These are phyloP conservation scores for Saiga tatarica DNA, from an alignment of 2,113 vertebrate genomes.

Conservation along the genomic window DNA sequence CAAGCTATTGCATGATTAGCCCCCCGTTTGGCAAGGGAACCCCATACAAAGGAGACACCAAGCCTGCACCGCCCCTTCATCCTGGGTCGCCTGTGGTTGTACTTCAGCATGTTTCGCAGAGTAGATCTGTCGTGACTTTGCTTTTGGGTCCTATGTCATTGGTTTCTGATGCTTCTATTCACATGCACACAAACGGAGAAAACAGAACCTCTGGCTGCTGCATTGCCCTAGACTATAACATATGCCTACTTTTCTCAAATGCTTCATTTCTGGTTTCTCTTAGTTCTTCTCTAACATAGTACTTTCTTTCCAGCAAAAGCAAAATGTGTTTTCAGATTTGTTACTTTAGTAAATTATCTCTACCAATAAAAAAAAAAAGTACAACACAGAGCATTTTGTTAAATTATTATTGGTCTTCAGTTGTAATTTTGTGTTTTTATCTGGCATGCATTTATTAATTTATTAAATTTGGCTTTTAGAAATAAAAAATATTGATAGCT, in stretches of 20 bases:
- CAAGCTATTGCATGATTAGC: slow-evolving; percentile 89
- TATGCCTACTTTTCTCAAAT: slow-evolving; percentile 57
- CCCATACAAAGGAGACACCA: slow-evolving; percentile 81
- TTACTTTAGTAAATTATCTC: slow-evolving; percentile 85
- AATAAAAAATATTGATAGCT: slow-evolving; percentile 70
- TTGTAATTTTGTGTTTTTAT: slow-evolving; percentile 93
- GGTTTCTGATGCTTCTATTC: slow-evolving; percentile 82
- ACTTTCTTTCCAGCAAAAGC: slow-evolving; percentile 83
- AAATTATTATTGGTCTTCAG: slow-evolving; percentile 81
- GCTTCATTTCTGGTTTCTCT: slow-evolving; percentile 80
- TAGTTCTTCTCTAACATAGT: slow-evolving; percentile 73
- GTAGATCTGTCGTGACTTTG: slow-evolving; percentile 86
- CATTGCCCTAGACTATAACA: slow-evolving; percentile 78
- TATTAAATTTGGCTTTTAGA: slow-evolving; percentile 96
- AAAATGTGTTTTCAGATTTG: slow-evolving; percentile 80
- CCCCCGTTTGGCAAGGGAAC: slow-evolving; percentile 94
- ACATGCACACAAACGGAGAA: slow-evolving; percentile 70
- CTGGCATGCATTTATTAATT: slow-evolving; percentile 96
- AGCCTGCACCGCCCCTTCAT: slow-evolving; percentile 84
- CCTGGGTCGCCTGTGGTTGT: slow-evolving; percentile 88
- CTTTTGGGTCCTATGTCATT: slow-evolving; percentile 85
- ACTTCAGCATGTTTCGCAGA: slow-evolving; percentile 91
- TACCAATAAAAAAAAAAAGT: slow-evolving; percentile 81
- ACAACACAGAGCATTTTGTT: slow-evolving; percentile 86
- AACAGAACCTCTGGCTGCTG: slow-evolving; percentile 82